Base-by-base conservation (phyloP, 2,797 vertebrate species). In the Bovichtus variegatus region DNA sequence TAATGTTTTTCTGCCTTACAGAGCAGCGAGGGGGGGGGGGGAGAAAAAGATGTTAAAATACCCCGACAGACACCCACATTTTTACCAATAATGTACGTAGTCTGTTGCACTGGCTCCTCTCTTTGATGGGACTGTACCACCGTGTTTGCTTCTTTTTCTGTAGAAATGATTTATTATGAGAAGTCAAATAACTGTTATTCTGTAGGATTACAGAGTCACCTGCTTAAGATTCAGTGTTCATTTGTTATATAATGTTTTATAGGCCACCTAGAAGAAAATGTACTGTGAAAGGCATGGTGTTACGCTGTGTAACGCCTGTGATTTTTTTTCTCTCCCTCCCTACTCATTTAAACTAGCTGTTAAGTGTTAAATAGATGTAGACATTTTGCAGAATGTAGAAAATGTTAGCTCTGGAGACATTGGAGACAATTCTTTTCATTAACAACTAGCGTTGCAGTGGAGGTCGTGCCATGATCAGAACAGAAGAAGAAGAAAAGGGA, bases 21-120 rank as follows among this genome's bases (percentile, higher is more conserved):
- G 80, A 87, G 80, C 61, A 12, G 82, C 76, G 63, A 63, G 41
- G 70, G 49, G 73, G 69, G 76, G 34, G 16, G 60, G n/a, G n/a
- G n/a, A n/a, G 61, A 53, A 84, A 66, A 84, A 76, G 64, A 84
- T 72, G 80, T 82, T 76, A 79, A 89, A 91, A 90, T 78, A 82
- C 73, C 80, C 80, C 59, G 67, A 88, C 86, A 76, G 73, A 90
- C 91, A 85, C 91, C 92, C 86, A 91, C 91, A 58, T 85, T 83
- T 89, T 87, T 88, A 85, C 83, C 83, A 34, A 90, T 90, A 91
- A 85, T 79, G 83, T 71, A 80, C 51, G 27, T 65, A 66, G 78
- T 73, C 65, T 6, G 41, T 47, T 82, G 65, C 71, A 68, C 72
- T 4, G 34, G 51, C 75, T 80, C 65, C 41, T 70, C 15, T 58